Evolutionary conservation across 2,113 vertebrate species (phyloP), one percentile per base, ranked within the genome.

Genomic region (Prietella phreatophila): DNA sequence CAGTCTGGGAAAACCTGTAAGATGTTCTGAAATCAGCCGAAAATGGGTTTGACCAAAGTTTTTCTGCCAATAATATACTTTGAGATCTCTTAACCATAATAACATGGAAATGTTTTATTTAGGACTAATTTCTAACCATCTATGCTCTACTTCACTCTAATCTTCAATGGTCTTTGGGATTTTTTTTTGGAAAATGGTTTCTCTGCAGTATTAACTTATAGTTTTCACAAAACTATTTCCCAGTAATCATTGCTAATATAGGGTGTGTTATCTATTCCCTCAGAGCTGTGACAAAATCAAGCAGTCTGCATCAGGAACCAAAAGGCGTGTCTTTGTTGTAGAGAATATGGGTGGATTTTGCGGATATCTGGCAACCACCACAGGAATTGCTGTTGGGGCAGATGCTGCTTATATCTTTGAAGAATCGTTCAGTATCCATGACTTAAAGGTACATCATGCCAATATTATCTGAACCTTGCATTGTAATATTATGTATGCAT

Each of bases 341-440:
- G 98, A 99, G 94, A 99, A 97, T 0, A 98, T 99, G 98, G 98
- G 98, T 0, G 98, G 98, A 88, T 97, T 96, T 93, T 99, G 97
- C 0, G 98, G 97, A n/a, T 99, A 99, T 92, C 91, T 99, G 91
- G 97, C 98, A 89, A 98, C 97, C 91, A 97, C 97, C 96, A 96
- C 97, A 0, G 98, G 96, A n/a, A 91, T 99, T 89, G 96, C 98
- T 0, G 93, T 95, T 0, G 98, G 98, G 0, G 98, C 98, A 0
- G 98, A 99, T 0, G 97, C 97, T 0, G 97, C 96, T 79, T 99
- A 99, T 91, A 97, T 99, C 93, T 97, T 92, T 50, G 97, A 99
- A 91, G 98, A 99, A 1, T 92, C 88, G 27, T 97, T 98, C 93
- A 96, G 90, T 92, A 99, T 98, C 90, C 96, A 75, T 0, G 97